A percentile compares a stretch with the other conserved stretches of the same genome.
These are phyloP conservation scores for Rhimphoctona megacephalus DNA, from an alignment of 2,888 invertebrate genomes.

Conservation along the genomic window DNA sequence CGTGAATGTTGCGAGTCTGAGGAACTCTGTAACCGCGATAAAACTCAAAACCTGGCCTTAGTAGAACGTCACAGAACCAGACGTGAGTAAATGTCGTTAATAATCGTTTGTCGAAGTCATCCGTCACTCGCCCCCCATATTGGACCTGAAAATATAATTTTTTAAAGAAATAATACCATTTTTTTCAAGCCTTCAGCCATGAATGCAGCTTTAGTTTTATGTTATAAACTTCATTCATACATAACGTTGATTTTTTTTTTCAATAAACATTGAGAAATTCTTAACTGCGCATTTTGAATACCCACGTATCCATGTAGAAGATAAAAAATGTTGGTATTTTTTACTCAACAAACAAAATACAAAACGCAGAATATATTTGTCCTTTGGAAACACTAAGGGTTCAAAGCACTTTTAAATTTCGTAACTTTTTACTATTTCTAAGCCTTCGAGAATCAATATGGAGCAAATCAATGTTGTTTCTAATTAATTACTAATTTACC, in stretches of 20 bases:
- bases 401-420: neutral
- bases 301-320: too few species aligned
- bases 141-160: conserved; percentile 84
- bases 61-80: conserved; percentile 97
- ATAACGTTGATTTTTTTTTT: too few species aligned
- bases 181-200: neutral
- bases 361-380: too few species aligned
- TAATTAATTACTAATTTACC: conserved; percentile 83
- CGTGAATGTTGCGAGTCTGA: conserved; percentile 91
- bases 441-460: neutral
- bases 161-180: neutral
- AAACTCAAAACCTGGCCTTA: conserved; percentile 96
- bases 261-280: too few species aligned
- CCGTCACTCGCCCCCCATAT: conserved; percentile 96
- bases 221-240: too few species aligned
- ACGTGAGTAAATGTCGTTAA: conserved; percentile 97
- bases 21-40: conserved; percentile 97
- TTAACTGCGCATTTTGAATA: too few species aligned
- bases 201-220: too few species aligned
- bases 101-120: conserved; percentile 97
- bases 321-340: too few species aligned
- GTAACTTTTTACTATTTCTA: neutral
- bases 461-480: neutral
- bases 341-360: too few species aligned
- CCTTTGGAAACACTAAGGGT: too few species aligned